These are phyloP conservation scores for Brenthis ino DNA, from an alignment of 2,888 invertebrate species.

Conservation along the genomic window DNA sequence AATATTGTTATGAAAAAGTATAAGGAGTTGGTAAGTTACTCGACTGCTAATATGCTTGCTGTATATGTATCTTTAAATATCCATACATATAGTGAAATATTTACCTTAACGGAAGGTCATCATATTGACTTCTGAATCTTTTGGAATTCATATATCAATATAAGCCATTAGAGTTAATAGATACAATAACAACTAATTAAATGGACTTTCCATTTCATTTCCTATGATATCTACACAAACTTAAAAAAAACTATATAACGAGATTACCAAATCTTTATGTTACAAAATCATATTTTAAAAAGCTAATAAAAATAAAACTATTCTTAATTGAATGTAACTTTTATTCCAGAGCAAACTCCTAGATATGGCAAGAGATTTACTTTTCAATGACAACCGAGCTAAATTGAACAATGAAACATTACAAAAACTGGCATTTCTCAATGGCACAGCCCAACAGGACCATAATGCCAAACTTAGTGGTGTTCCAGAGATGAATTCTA, in stretches of 20 bases:
- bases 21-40: constrained; percentile 82
- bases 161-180: too few species aligned
- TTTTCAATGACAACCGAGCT: constrained; percentile 86
- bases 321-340: neutral
- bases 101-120: neutral
- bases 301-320: too few species aligned
- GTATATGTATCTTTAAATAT: too few species aligned
- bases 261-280: too few species aligned
- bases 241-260: too few species aligned
- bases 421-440: constrained; percentile 90
- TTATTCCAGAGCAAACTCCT: constrained; percentile 86
- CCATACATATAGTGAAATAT: neutral
- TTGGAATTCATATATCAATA: too few species aligned
- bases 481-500: constrained; percentile 89
- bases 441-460: constrained; percentile 84
- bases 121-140: too few species aligned
- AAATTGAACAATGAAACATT: constrained; percentile 90
- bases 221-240: too few species aligned
- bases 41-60: neutral
- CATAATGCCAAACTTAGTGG: constrained; percentile 81
- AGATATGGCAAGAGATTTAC: constrained; percentile 86
- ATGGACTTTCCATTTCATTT: too few species aligned
- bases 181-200: too few species aligned
- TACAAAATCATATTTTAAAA: too few species aligned
- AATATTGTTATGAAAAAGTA: constrained; percentile 87